phyloP scores from a whole-genome alignment of 1,140 invertebrate species.

The Sarcophaga bullata region DNA sequence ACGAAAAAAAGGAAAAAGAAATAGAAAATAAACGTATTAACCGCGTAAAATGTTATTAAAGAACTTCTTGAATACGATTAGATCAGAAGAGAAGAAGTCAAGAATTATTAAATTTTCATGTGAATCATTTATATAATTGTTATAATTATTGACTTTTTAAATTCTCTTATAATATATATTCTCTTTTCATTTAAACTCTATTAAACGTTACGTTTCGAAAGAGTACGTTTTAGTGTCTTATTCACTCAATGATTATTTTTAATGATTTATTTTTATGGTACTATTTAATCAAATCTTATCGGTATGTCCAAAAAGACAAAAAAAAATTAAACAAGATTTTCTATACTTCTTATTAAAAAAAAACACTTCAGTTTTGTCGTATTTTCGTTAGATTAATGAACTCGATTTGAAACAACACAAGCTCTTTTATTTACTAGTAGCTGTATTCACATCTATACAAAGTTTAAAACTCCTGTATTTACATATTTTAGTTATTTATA shows the following conservation, averaged over 20 bases:
- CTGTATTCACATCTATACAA: too few species aligned
- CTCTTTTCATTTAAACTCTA: background rate
- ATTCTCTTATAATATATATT: too few species aligned
- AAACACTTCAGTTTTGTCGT: background rate
- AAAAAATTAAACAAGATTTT: background rate
- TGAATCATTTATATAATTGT: constrained; percentile 18
- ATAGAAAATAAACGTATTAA: too few species aligned
- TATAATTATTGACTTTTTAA: background rate
- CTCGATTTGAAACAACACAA: background rate
- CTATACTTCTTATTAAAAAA: background rate
- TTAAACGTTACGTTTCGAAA: background rate
- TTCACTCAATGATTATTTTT: background rate
- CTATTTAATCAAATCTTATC: background rate
- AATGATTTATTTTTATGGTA: background rate
- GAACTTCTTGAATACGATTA: background rate
- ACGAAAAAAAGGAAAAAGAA: background rate
- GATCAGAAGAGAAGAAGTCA: too few species aligned
- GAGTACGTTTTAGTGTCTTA: background rate
- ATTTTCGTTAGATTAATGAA: background rate
- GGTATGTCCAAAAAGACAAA: too few species aligned
- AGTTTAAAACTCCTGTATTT: too few species aligned
- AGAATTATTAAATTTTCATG: background rate
- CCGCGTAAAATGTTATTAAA: too few species aligned
- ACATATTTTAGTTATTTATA: too few species aligned
- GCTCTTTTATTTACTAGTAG: too few species aligned